These are phyloP conservation scores for Psilopogon haemacephalus DNA, from an alignment of 2,113 vertebrate genomes.

Conservation along the genomic window DNA sequence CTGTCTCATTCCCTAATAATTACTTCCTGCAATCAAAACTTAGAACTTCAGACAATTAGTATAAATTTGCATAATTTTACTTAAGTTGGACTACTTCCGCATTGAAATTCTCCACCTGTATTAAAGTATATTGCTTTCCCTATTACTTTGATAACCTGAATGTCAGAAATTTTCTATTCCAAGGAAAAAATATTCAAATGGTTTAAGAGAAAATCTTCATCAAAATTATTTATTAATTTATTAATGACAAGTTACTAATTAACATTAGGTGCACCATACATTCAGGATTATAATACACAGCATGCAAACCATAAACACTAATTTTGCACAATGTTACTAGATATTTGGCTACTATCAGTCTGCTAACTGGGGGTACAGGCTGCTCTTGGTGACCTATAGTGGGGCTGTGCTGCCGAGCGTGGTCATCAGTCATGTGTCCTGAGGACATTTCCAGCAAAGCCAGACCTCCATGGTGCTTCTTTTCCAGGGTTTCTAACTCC, in stretches of 20 bases:
- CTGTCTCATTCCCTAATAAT: not conserved
- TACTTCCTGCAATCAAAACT: not conserved
- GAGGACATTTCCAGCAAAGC: not conserved
- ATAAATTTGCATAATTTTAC: not conserved
- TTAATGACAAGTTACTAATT: not conserved
- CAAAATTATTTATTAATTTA: not conserved
- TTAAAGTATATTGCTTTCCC: not conserved
- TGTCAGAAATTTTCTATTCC: not conserved
- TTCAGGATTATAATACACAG: not conserved
- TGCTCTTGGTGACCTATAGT: not conserved
- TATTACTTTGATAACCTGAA: not conserved
- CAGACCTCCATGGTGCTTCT: accelerated
- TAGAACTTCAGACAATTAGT: not conserved
- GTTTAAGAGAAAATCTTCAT: not conserved
- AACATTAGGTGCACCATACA: not conserved
- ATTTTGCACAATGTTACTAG: not conserved
- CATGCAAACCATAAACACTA: not conserved
- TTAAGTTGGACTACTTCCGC: not conserved
- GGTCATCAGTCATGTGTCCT: not conserved
- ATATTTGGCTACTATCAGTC: not conserved
- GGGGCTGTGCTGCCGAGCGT: not conserved
- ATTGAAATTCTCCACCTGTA: not conserved
- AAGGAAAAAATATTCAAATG: not conserved
- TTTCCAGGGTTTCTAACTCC: not conserved
- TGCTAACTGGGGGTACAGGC: not conserved